Evolutionary conservation across 2,113 vertebrate species (phyloP).

Genomic region (Podarcis cretensis): DNA sequence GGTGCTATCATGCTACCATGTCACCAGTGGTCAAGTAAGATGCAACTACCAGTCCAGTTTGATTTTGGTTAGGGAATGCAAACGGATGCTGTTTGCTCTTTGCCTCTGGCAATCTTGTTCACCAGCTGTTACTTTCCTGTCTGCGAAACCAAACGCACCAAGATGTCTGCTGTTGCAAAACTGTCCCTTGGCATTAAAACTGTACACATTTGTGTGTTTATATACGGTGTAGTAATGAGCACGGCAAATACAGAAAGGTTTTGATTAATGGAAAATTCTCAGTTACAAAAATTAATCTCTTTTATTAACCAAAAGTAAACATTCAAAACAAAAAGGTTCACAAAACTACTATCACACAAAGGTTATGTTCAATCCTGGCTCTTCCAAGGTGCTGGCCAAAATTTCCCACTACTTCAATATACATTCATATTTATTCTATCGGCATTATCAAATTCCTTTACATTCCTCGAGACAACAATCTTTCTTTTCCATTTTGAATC

Average conservation of each 20-base stretch:
- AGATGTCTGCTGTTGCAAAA: neutral
- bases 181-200: neutral
- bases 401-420: neutral
- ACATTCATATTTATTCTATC: neutral
- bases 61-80: neutral
- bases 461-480: neutral
- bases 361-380: conserved; percentile 1
- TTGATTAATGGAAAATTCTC: neutral
- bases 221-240: neutral
- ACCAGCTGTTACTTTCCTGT: neutral
- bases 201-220: no score
- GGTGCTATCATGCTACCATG: neutral
- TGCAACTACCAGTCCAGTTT: neutral
- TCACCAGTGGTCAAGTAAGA: neutral
- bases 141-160: neutral
- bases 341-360: neutral
- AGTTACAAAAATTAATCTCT: neutral
- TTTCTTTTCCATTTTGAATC: neutral
- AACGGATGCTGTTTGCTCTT: neutral
- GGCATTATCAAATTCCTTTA: neutral
- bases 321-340: conserved; percentile 22
- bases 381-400: conserved; percentile 23
- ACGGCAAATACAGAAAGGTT: neutral
- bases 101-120: neutral
- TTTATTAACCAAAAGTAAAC: conserved; percentile 15